phyloP scores from a whole-genome alignment of 2,797 vertebrate species.

The Cephalopachus bancanus region DNA sequence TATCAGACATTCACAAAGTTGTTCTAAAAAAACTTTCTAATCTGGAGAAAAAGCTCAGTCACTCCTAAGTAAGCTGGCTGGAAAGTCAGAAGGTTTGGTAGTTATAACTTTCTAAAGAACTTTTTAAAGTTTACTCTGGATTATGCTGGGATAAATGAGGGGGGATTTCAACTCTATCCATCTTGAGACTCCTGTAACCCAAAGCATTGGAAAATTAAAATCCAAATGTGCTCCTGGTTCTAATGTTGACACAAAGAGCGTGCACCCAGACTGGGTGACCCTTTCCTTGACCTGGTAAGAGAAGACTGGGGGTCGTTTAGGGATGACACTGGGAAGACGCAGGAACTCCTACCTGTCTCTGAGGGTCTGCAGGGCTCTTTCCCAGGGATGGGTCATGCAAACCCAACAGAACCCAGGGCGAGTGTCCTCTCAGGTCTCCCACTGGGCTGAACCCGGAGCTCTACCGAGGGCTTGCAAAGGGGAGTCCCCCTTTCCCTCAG shows the following conservation, averaged over 20 bases:
- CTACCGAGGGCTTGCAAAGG: fast-evolving
- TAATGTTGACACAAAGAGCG: background rate
- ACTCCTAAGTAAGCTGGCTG: background rate
- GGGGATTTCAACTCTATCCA: background rate
- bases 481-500: background rate
- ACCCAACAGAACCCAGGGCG: background rate
- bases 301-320: fast-evolving
- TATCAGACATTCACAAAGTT: background rate
- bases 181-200: background rate
- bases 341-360: too few species aligned
- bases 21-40: background rate
- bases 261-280: background rate
- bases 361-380: background rate
- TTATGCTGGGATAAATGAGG: background rate
- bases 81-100: background rate
- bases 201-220: background rate
- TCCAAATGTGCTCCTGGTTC: background rate
- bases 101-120: background rate
- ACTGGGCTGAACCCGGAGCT: too few species aligned
- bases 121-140: background rate
- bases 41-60: background rate
- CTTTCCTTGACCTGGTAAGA: background rate
- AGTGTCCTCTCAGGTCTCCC: background rate
- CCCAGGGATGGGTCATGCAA: fast-evolving
- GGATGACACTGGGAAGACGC: background rate